A percentile compares a stretch with the other conserved stretches of the same genome.
Conservation (phyloP, 2,113 vertebrate species). For the Orthochromis malagaraziensis region DNA sequence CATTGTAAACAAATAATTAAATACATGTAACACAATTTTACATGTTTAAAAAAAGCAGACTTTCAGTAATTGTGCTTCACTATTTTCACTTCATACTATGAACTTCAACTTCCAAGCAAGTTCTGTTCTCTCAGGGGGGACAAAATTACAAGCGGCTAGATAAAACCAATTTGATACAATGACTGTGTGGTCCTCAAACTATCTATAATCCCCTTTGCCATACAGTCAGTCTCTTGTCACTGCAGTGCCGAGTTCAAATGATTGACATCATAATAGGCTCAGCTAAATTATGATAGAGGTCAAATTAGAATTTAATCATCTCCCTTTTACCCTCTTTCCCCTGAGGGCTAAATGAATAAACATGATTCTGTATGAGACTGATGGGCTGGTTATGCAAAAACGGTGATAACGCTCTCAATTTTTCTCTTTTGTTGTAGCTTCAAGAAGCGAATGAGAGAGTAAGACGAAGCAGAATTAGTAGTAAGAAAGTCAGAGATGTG, state of each 20-base stretch:
- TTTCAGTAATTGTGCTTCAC: not conserved
- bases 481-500: constrained; percentile 22
- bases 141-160: constrained; percentile 39
- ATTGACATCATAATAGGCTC: constrained; percentile 70
- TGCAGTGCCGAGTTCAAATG: constrained; percentile 49
- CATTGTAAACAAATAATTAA: not conserved
- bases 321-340: constrained; percentile 55
- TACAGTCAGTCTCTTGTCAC: constrained; percentile 12
- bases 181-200: constrained; percentile 47
- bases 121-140: constrained; percentile 21
- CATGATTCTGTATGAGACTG: constrained; percentile 54
- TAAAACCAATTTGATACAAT: constrained; percentile 52
- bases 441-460: constrained; percentile 28
- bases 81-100: constrained; percentile 1
- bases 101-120: constrained; percentile 42
- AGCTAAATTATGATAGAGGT: constrained; percentile 72
- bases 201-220: constrained; percentile 38
- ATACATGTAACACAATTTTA: not conserved
- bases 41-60: not conserved
- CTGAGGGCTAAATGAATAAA: constrained; percentile 67
- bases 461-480: not conserved
- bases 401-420: constrained; percentile 57
- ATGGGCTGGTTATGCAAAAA: constrained; percentile 56
- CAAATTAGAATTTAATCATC: constrained; percentile 75
- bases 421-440: constrained; percentile 54